phyloP scores from a whole-genome alignment of 2,113 vertebrate species.

The Felis chaus region DNA sequence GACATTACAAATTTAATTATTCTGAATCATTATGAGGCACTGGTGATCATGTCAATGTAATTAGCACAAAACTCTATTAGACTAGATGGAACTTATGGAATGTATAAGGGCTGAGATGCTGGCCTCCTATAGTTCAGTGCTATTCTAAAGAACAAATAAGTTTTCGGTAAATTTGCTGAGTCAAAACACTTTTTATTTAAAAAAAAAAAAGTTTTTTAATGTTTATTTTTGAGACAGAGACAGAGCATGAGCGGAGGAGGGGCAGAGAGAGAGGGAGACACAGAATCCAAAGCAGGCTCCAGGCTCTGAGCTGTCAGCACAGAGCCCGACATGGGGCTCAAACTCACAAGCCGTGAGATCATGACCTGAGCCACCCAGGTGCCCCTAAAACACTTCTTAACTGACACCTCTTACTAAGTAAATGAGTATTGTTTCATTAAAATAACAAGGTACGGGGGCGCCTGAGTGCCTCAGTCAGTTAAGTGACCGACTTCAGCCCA shows the following conservation, averaged over 20 bases:
- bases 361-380: no score
- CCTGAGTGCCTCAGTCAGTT: no score
- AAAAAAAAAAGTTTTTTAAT: no score
- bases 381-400: neutral
- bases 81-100: neutral
- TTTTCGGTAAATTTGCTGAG: neutral
- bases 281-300: no score
- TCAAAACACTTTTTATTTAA: neutral
- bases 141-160: neutral
- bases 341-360: no score
- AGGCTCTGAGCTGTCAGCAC: no score
- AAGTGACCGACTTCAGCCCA: no score
- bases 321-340: no score
- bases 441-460: neutral
- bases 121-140: neutral
- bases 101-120: neutral
- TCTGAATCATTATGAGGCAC: neutral
- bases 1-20: neutral
- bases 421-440: slow-evolving; percentile 6
- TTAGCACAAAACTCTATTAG: neutral
- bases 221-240: no score
- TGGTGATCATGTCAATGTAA: neutral
- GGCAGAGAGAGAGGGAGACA: no score
- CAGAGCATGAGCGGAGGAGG: no score
- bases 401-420: neutral